Evolutionary conservation across 2,888 invertebrate species (phyloP), one percentile per base, ranked within the genome.

Genomic region (Malacosoma neustria): DNA sequence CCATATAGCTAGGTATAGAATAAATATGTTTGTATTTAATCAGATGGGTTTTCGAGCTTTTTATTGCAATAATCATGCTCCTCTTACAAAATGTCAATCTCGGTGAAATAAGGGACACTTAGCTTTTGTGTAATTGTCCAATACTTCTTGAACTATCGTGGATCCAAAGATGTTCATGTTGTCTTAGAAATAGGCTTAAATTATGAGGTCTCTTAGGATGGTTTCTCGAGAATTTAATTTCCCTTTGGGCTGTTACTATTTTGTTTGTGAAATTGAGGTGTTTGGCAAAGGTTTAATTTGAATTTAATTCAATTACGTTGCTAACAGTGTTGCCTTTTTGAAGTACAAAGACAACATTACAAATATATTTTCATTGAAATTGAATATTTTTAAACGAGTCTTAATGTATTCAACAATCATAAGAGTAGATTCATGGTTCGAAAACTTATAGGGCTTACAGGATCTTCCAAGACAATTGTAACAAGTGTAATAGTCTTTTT

Each of bases 71-170:
- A 42, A 45, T 42, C 37, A 12, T 29, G 38, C 13, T 33, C 33
- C 29, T 33, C 54, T 54, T 56, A 48, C 48, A 50, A 51, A 53
- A 55, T 46, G 62, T 64, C 62, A 61, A 57, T 61, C 53, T 53
- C 40, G 42, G 42, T 36, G 44, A 57, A 58, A 57, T 49, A 22
- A 4, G 22, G 22, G 47, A 52, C 46, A 53, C 46, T 49, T 47
- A 46, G 48, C 49, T 49, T 51, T 52, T 51, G 49, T 40, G 41
- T 36, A 42, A 47, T 32, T 22, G 36, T n/a, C 53, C 42, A 53
- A 7, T 22, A 9, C 9, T 7, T 2, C 22, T 22, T 22, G 22
- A 22, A 5, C 22, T 22, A 2, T 5, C 22, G 9, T 9, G 22
- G 22, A 22, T 22, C 22, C 5, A 22, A 22, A 22, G 9, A 7